Base-by-base conservation (phyloP, 92 coral and sea anemone species). In the Plumapathes pennacea region DNA sequence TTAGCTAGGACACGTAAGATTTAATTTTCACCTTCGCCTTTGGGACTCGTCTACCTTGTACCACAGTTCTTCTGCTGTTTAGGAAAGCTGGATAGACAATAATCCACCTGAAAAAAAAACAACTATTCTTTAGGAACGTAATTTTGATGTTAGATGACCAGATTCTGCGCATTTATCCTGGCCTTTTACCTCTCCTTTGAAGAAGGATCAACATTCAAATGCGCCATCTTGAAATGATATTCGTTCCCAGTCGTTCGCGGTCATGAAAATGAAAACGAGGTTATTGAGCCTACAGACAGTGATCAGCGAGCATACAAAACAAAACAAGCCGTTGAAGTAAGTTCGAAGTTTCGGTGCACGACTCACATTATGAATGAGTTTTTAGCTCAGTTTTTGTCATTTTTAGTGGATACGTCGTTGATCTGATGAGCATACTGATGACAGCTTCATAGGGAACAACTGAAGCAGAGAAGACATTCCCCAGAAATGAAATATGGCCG, bases 11-110 rank as follows among this genome's bases (percentile, higher is more conserved):
- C n/a, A n/a, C n/a, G n/a, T n/a, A n/a, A n/a, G n/a, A n/a, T n/a
- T n/a, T n/a, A n/a, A n/a, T 12, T 13, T 49, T 32, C 25, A 76
- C 99, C 88, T 94, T 89, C 4, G 67, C 70, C 69, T 94, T 94
- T 2, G 95, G 95, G 32, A 94, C 78, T 58, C 99, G 86, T 59
- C 99, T 72, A 0, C 99, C 99, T 77, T 94, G 96, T 29, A 69
- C 72, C 4, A 85, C 74, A 1, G 99, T 94, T 72, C 73, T 85
- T 69, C 91, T 79, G 39, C 89, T 73, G 50, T 94, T 94, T 19
- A 94, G 56, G 51, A 88, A 94, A 0, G 96, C 88, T 18, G 99
- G 99, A 53, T 94, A 94, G n/a, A 94, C 83, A 9, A 89, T 38
- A 15, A 80, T 59, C 99, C 99, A 94, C 49, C 99, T 94, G 46